Evolutionary conservation across 2,113 vertebrate genomes (phyloP), one percentile per base, ranked within the genome.

Genomic region (Cyprichromis sp.): DNA sequence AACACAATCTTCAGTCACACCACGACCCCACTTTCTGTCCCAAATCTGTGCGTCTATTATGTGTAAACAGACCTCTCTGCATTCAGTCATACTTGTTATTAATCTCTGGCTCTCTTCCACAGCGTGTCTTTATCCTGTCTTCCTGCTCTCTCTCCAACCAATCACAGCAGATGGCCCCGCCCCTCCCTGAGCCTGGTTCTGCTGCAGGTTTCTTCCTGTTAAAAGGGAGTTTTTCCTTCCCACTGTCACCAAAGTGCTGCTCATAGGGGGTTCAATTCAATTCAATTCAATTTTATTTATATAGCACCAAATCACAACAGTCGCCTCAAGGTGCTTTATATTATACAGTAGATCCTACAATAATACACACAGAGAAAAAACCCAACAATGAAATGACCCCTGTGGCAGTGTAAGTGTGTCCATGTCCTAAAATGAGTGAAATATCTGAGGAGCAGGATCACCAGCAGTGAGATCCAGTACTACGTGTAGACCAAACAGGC

Each of bases 401-500:
- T 9, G 7, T 24, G n/a, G 6, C 2, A 13, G 11, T 8, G 10
- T 13, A 68, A 40, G 19, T 21, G 63, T 5, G 19, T 21, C 34
- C 19, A 42, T 63, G 31, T 0, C 31, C 31, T 63, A 36, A n/a
- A 61, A 61, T 13, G 6, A 36, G 19, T n/a, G 34, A 68, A 38
- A 38, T 40, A 38, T 38, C 19, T 68, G 34, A 38, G 36, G 19
- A 40, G 17, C n/a, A 40, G 63, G 12, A 40, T 40, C 1, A 97
- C 98, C 47, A 61, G n/a, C 29, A 52, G 29, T 63, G 17, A 5
- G 57, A 31, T 0, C 19, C 5, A 9, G 40, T 63, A 19, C 6
- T 12, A 16, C 0, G 1, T 14, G 36, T 71, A 40, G 36, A 68
- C 0, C 36, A 54, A 54, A 54, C 53, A 12, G 53, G 53, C 12